Evolutionary conservation across 2,113 vertebrate species (phyloP).

Genomic region (Anguilla rostrata): DNA sequence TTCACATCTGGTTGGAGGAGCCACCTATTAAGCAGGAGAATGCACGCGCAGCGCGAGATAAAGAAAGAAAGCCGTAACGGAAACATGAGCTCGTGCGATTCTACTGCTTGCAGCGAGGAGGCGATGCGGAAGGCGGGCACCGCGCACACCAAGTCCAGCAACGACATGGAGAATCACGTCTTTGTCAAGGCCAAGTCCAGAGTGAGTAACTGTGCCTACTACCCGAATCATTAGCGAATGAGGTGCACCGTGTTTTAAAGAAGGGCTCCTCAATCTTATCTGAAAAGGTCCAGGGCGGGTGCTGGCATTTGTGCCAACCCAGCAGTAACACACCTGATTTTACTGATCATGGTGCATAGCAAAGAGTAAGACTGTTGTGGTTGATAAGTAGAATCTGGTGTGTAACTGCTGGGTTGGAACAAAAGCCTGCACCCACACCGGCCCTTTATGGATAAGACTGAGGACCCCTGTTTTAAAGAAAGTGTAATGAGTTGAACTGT

Average conservation of each 20-base stretch:
- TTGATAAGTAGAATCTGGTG: too few species aligned
- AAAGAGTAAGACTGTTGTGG: too few species aligned
- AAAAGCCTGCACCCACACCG: too few species aligned
- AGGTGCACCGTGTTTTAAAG: not conserved
- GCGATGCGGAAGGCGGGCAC: constrained; percentile 95
- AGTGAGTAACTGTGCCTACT: constrained; percentile 67
- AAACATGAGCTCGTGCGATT: not conserved
- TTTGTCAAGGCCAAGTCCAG: constrained; percentile 94
- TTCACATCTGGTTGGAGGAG: not conserved
- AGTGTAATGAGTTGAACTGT: not conserved
- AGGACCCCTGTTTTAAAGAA: not conserved
- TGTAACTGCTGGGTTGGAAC: too few species aligned
- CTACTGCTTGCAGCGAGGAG: constrained; percentile 79
- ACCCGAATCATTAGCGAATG: not conserved
- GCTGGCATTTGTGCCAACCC: too few species aligned
- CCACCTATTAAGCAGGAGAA: too few species aligned
- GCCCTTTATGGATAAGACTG: too few species aligned
- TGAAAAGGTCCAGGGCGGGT: too few species aligned
- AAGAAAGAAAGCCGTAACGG: not conserved
- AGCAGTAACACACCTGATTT: too few species aligned
- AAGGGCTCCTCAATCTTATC: too few species aligned
- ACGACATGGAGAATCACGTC: constrained; percentile 96
- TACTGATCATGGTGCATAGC: too few species aligned
- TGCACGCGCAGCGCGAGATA: too few species aligned
- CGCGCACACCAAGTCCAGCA: constrained; percentile 89